Conservation (phyloP, 35 echinoderm and acorn worm species). For the Apostichopus californicus region DNA sequence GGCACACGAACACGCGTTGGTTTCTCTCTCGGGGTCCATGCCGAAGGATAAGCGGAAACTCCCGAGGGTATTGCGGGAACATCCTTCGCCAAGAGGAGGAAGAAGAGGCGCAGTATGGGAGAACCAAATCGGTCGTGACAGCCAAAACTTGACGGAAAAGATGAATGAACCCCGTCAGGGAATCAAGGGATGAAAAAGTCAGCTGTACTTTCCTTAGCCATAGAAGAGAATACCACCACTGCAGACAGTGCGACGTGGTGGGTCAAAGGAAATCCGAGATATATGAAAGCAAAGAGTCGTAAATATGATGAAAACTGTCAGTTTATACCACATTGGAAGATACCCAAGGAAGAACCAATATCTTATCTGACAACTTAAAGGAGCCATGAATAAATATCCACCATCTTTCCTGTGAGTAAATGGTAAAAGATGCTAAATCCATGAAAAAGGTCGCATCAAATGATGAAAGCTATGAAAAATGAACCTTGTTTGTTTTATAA, state of each 20-base stretch:
- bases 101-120: background rate
- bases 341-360: too few relatives aligned
- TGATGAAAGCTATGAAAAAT: too few relatives aligned
- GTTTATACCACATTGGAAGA: too few relatives aligned
- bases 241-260: slow-evolving; percentile 22
- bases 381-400: too few relatives aligned
- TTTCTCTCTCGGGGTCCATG: slow-evolving; percentile 34
- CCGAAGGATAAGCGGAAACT: slow-evolving; percentile 4
- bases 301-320: too few relatives aligned
- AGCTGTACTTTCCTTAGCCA: slow-evolving; percentile 5
- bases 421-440: too few relatives aligned
- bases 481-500: too few relatives aligned
- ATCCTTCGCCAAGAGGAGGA: background rate
- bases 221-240: background rate
- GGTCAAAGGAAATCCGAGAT: slow-evolving; percentile 5
- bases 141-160: slow-evolving; percentile 41
- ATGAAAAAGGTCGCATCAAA: too few relatives aligned
- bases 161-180: slow-evolving; percentile 36
- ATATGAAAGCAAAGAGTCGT: too few relatives aligned
- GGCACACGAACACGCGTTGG: slow-evolving; percentile 16
- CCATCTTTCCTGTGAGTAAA: too few relatives aligned
- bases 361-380: too few relatives aligned
- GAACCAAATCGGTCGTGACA: slow-evolving; percentile 41
- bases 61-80: slow-evolving; percentile 13
- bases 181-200: background rate